Percentiles rank a stretch among this genome's conserved stretches.
Conservation (phyloP, 2,888 invertebrate species). For the Emmelina monodactyla region DNA sequence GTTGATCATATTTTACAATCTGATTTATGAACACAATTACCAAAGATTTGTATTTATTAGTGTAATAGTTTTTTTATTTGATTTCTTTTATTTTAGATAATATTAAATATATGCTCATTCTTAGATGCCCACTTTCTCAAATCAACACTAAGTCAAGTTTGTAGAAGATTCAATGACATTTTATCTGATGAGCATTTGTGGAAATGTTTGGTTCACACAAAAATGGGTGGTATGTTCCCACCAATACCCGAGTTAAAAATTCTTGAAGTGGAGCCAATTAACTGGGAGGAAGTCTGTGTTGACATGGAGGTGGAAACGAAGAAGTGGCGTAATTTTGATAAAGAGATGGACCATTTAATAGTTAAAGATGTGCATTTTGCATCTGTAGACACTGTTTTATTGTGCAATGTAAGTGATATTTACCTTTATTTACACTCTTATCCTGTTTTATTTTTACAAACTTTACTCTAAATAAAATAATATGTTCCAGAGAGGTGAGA, state of each 20-base stretch:
- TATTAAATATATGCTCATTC: constrained; percentile 68
- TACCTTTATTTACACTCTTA: neutral
- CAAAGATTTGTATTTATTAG: neutral
- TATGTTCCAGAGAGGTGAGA: constrained; percentile 44
- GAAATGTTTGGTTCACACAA: constrained; percentile 58
- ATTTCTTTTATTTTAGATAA: constrained; percentile 47
- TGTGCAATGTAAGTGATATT: constrained; percentile 56
- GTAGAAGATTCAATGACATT: constrained; percentile 63
- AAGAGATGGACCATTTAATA: constrained; percentile 51
- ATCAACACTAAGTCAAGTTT: constrained; percentile 58
- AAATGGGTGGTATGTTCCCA: constrained; percentile 43
- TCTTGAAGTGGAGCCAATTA: constrained; percentile 42
- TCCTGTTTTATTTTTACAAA: neutral
- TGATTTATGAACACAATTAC: neutral
- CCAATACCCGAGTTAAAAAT: constrained; percentile 37
- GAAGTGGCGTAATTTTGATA: constrained; percentile 58
- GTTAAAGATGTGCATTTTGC: constrained; percentile 64
- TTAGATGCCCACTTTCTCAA: constrained; percentile 64
- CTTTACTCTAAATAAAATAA: neutral
- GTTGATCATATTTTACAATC: neutral
- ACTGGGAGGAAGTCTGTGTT: constrained; percentile 67
- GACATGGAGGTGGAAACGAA: constrained; percentile 65
- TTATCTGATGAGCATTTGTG: constrained; percentile 64
- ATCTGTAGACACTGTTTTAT: constrained; percentile 64
- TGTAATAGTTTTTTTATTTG: constrained; percentile 1